Conservation (phyloP, 2,113 vertebrate genomes). For the Lophotis ruficrista region DNA sequence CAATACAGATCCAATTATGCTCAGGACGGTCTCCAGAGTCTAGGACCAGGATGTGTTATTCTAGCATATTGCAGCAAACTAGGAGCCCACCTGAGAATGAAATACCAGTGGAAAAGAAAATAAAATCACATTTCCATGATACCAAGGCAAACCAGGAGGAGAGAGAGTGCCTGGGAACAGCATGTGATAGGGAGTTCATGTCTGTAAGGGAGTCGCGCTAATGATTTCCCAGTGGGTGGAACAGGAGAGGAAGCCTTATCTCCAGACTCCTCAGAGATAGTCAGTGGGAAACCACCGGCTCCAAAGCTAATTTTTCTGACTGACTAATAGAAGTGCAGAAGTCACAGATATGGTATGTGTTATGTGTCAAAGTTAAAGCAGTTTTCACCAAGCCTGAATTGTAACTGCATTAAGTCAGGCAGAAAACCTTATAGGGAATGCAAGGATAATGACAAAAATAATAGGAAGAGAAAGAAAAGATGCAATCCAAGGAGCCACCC, state of each 20-base stretch:
- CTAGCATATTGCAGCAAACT: background rate
- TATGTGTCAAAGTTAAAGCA: slow-evolving; percentile 13
- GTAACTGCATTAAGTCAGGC: background rate
- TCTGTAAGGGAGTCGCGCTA: background rate
- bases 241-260: slow-evolving; percentile 54
- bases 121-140: background rate
- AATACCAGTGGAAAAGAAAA: background rate
- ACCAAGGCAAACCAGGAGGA: background rate
- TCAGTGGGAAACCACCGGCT: slow-evolving; percentile 34
- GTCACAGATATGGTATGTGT: slow-evolving; percentile 4
- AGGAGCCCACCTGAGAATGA: background rate
- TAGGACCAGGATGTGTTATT: background rate
- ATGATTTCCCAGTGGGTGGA: slow-evolving; percentile 58
- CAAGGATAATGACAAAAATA: slow-evolving; percentile 27
- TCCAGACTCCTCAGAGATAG: slow-evolving; percentile 44
- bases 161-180: background rate
- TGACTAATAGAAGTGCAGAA: slow-evolving; percentile 43
- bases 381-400: slow-evolving; percentile 8
- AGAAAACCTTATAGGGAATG: background rate
- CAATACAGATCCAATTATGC: background rate
- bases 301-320: slow-evolving; percentile 44
- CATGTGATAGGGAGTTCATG: background rate
- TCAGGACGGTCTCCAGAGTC: background rate
- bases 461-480: background rate
- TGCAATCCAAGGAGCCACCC: background rate